Evolutionary conservation across 2,888 invertebrate genomes (phyloP).

Genomic region (Shargacucullia verbasci): DNA sequence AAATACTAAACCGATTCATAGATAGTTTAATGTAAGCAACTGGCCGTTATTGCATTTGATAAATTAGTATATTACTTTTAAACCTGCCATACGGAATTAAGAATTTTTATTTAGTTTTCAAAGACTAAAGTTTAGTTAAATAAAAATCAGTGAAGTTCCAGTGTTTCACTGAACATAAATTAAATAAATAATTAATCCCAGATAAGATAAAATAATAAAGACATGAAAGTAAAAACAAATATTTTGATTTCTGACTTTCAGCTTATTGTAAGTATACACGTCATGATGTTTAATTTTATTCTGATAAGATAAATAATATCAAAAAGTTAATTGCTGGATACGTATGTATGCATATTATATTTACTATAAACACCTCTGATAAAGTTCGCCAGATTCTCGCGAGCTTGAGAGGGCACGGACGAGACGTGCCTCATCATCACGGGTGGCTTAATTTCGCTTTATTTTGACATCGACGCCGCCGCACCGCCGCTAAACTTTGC

Average conservation of each 20-base stretch:
- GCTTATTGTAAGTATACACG: conserved; percentile 15
- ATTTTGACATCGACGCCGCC: conserved; percentile 66
- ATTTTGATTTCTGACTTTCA: too few species aligned
- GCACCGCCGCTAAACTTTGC: conserved; percentile 72
- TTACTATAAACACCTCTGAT: conserved; percentile 48
- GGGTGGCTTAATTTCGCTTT: conserved; percentile 68
- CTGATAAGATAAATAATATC: conserved; percentile 49
- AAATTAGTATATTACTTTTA: too few species aligned
- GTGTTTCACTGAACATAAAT: too few species aligned
- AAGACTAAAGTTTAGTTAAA: too few species aligned
- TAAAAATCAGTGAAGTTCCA: too few species aligned
- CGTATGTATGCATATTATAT: conserved; percentile 22
- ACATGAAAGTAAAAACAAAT: too few species aligned
- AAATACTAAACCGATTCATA: too few species aligned
- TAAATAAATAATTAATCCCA: neutral
- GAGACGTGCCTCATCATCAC: conserved; percentile 56
- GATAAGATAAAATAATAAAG: conserved; percentile 15
- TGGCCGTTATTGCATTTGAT: too few species aligned
- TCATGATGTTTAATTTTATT: conserved; percentile 37
- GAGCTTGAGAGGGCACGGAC: conserved; percentile 30
- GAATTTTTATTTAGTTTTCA: too few species aligned
- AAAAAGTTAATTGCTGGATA: conserved; percentile 33
- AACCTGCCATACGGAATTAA: too few species aligned
- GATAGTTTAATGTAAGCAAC: too few species aligned
- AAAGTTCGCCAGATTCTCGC: conserved; percentile 41